Evolutionary conservation across 2,113 vertebrate genomes (phyloP).

Genomic region (Orcinus orca): DNA sequence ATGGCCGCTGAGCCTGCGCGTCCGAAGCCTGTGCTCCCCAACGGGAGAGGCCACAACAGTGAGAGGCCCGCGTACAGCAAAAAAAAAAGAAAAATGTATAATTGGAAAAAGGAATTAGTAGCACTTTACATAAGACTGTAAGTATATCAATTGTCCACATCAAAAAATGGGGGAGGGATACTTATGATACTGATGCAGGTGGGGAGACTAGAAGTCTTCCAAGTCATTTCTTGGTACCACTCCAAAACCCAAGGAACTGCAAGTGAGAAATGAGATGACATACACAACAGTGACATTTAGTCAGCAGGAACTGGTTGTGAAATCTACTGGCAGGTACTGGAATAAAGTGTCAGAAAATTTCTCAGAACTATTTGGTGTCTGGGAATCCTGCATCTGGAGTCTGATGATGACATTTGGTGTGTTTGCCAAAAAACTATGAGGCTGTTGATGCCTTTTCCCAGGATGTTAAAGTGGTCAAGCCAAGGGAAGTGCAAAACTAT

Average conservation of each 20-base stretch:
- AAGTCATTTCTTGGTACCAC: background rate
- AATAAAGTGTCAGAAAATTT: background rate
- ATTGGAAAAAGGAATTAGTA: background rate
- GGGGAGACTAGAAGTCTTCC: background rate
- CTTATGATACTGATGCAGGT: background rate
- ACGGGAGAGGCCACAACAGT: too few species aligned
- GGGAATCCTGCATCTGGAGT: background rate
- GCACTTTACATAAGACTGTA: background rate
- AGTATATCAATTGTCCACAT: background rate
- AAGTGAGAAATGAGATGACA: background rate
- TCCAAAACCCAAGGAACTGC: background rate
- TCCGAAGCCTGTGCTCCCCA: too few species aligned
- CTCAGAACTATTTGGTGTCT: background rate
- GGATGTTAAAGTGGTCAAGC: background rate
- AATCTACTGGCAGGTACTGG: background rate
- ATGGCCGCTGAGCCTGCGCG: too few species aligned
- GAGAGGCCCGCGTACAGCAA: background rate
- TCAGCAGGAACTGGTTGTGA: background rate
- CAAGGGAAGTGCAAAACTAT: background rate
- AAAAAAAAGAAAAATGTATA: background rate
- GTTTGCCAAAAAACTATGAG: background rate
- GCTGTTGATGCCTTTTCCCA: background rate
- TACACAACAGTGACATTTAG: background rate
- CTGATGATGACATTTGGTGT: constrained; percentile 8
- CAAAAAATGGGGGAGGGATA: background rate